These are phyloP conservation scores for Dicyrtoma fusca DNA, from an alignment of 2,888 invertebrate species.

Conservation along the genomic window DNA sequence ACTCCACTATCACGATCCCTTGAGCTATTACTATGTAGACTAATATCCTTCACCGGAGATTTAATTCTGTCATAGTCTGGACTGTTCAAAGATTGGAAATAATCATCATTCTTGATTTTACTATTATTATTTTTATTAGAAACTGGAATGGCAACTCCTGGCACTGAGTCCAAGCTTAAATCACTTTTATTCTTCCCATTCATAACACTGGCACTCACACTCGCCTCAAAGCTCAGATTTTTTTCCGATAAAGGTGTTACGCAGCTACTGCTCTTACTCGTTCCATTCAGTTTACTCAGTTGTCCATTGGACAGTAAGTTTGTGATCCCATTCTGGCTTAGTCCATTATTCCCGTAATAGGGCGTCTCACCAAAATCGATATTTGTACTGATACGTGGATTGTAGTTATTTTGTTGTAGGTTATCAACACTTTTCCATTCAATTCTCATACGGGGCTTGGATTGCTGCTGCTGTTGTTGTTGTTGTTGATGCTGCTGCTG, in stretches of 20 bases:
- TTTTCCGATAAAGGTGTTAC: constrained; percentile 14
- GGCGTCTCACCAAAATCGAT: constrained; percentile 48
- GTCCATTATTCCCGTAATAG: constrained; percentile 23
- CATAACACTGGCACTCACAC: neutral
- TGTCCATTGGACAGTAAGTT: constrained; percentile 22
- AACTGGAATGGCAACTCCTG: constrained; percentile 11
- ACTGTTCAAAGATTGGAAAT: constrained; percentile 35
- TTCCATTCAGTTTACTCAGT: constrained; percentile 24
- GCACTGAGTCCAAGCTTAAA: constrained; percentile 25
- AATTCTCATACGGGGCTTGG: constrained; percentile 41
- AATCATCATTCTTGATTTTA: constrained; percentile 31
- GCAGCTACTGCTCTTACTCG: constrained; percentile 12
- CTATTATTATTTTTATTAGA: constrained; percentile 4
- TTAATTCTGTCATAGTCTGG: constrained; percentile 52
- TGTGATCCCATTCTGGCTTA: constrained; percentile 2
- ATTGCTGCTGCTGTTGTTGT: constrained; percentile 12
- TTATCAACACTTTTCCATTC: constrained; percentile 56
- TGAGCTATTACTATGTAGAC: neutral
- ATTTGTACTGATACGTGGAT: constrained; percentile 45
- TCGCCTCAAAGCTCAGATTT: constrained; percentile 12
- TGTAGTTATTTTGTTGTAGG: constrained; percentile 45
- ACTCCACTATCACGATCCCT: constrained; percentile 20
- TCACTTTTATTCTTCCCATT: constrained; percentile 34
- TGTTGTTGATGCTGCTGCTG: constrained; percentile 11
- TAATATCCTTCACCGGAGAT: constrained; percentile 40